These are phyloP conservation scores for Actinia equina DNA, from an alignment of 64 coral and sea anemone species.

Conservation along the genomic window DNA sequence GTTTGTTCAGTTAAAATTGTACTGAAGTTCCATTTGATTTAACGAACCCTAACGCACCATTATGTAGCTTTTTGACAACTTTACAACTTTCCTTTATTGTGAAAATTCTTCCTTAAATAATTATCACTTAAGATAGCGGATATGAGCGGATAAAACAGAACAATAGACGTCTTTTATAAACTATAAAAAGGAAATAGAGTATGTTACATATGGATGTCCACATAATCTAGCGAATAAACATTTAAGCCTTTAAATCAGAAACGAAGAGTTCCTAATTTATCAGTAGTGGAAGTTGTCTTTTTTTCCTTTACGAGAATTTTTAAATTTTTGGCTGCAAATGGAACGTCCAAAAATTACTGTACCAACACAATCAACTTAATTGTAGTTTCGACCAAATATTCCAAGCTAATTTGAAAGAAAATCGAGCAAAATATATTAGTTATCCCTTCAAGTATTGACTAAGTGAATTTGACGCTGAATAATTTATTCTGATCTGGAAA, in stretches of 20 bases:
- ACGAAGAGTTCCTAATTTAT: not conserved
- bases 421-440: not conserved
- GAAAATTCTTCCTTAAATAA: conserved; percentile 10
- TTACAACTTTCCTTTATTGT: conserved; percentile 6
- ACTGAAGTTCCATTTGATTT: not conserved
- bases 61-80: conserved; percentile 10
- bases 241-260: conserved; percentile 3
- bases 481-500: not conserved
- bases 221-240: not conserved
- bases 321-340: not conserved
- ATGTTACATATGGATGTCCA: not conserved
- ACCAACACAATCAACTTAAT: not conserved
- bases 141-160: not conserved
- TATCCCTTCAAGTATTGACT: conserved; percentile 18
- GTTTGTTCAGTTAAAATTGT: not conserved
- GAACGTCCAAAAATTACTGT: not conserved
- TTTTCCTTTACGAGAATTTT: not conserved
- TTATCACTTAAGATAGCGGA: conserved; percentile 18
- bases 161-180: not conserved
- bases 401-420: not conserved
- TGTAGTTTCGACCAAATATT: not conserved
- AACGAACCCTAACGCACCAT: not conserved
- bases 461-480: not conserved
- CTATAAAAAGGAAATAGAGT: not conserved
- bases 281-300: not conserved